Evolutionary conservation across 2,888 invertebrate species (phyloP).

Genomic region (Alloplasta piceator): DNA sequence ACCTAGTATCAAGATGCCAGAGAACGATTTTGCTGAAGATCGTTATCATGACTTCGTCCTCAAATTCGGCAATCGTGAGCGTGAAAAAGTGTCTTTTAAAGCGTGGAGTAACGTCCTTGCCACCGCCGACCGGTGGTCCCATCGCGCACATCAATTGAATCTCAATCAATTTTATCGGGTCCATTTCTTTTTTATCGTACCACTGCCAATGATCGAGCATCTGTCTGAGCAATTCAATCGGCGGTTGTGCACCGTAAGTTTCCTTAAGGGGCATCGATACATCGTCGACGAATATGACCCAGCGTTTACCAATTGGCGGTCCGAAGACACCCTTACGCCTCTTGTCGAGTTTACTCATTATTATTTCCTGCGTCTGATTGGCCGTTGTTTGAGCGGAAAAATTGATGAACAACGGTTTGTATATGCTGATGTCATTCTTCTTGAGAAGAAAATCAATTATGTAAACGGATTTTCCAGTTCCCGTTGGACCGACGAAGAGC

Average conservation of each 20-base stretch:
- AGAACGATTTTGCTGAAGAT: slow-evolving; percentile 96
- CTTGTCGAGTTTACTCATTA: slow-evolving; percentile 97
- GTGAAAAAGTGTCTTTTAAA: slow-evolving; percentile 95
- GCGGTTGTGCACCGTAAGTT: slow-evolving; percentile 96
- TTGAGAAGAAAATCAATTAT: slow-evolving; percentile 92
- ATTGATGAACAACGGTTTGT: slow-evolving; percentile 94
- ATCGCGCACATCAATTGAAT: slow-evolving; percentile 92
- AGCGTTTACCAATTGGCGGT: slow-evolving; percentile 94
- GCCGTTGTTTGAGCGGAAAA: slow-evolving; percentile 98
- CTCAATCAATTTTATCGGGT: slow-evolving; percentile 92
- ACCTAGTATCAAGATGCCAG: slow-evolving; percentile 98
- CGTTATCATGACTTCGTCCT: slow-evolving; percentile 91
- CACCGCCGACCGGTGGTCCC: slow-evolving; percentile 91
- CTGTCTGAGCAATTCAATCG: slow-evolving; percentile 95
- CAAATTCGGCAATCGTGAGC: slow-evolving; percentile 94
- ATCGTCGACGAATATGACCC: slow-evolving; percentile 97
- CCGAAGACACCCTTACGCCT: slow-evolving; percentile 96
- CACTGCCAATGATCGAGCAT: slow-evolving; percentile 95
- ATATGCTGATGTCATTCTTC: slow-evolving; percentile 90
- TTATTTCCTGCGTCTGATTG: slow-evolving; percentile 96
- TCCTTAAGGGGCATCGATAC: slow-evolving; percentile 97
- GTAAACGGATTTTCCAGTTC: slow-evolving; percentile 97
- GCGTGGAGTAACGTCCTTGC: slow-evolving; percentile 92
- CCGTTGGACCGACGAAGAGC: slow-evolving; percentile 96
- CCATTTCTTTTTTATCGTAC: slow-evolving; percentile 92